phyloP scores from a whole-genome alignment of 2,113 vertebrate species.

The Solea senegalensis region DNA sequence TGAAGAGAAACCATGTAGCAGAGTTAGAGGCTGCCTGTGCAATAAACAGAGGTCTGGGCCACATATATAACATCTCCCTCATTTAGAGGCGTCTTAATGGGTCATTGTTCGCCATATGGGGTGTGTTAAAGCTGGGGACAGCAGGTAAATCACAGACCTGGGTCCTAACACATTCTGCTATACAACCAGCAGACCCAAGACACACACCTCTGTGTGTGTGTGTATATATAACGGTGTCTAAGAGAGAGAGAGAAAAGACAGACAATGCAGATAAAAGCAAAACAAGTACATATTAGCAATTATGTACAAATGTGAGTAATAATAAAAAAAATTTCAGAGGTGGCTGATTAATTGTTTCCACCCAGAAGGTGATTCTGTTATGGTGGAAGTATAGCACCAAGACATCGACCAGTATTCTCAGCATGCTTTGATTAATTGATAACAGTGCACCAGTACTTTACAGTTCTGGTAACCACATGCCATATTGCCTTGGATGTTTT shows the following conservation, averaged over 20 bases:
- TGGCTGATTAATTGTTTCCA: no score
- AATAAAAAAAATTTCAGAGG: no score
- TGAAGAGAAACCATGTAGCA: neutral
- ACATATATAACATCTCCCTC: conserved; percentile 83
- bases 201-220: neutral
- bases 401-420: neutral
- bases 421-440: neutral
- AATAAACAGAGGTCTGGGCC: conserved; percentile 68
- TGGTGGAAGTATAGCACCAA: no score
- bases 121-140: conserved; percentile 87
- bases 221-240: neutral
- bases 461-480: neutral
- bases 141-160: conserved; percentile 85
- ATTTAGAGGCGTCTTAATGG: conserved; percentile 85
- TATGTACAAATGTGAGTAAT: no score
- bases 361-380: no score
- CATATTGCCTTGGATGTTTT: neutral
- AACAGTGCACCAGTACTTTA: neutral
- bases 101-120: conserved; percentile 91
- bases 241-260: neutral
- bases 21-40: conserved; percentile 9
- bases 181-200: conserved; percentile 83
- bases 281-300: no score
- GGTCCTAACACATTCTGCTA: conserved; percentile 58
- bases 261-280: neutral